Percentiles rank a stretch among this genome's conserved stretches.
These are phyloP conservation scores for Callyntrura sp. DNA, from an alignment of 2,888 invertebrate genomes.

Conservation along the genomic window DNA sequence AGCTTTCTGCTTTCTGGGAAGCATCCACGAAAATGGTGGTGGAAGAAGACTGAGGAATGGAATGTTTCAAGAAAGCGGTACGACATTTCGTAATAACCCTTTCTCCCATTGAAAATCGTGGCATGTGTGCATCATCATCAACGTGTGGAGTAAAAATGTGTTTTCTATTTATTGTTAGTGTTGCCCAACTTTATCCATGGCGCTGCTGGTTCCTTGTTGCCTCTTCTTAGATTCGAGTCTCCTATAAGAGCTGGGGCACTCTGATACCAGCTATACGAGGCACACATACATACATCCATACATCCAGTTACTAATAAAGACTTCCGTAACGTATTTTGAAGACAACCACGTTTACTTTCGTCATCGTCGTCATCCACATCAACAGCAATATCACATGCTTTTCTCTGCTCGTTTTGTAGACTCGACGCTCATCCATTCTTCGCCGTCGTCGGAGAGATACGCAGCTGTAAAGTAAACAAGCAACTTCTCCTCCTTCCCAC, in stretches of 20 bases:
- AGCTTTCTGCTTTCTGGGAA: neutral
- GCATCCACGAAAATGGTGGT: neutral
- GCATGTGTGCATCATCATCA: too few species aligned
- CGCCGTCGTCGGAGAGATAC: neutral
- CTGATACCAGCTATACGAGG: too few species aligned
- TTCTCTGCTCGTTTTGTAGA: neutral
- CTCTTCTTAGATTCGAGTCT: too few species aligned
- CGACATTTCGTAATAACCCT: conserved; percentile 38
- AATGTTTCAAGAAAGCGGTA: conserved; percentile 44
- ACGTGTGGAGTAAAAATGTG: too few species aligned
- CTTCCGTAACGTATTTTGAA: too few species aligned
- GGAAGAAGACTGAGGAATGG: neutral
- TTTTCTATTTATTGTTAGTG: too few species aligned
- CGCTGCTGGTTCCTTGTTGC: too few species aligned
- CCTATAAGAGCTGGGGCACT: too few species aligned
- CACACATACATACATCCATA: too few species aligned
- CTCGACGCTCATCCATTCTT: conserved; percentile 13
- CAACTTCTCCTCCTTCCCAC: neutral
- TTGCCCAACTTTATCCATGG: too few species aligned
- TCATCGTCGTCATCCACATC: conserved; percentile 27
- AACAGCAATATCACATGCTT: conserved; percentile 28
- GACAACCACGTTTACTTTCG: conserved; percentile 3
- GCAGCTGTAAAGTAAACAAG: neutral
- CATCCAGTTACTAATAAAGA: too few species aligned
- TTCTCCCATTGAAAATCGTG: conserved; percentile 22